These are phyloP conservation scores for Corbicula japonica DNA, from an alignment of 2,888 invertebrate species.

Conservation along the genomic window DNA sequence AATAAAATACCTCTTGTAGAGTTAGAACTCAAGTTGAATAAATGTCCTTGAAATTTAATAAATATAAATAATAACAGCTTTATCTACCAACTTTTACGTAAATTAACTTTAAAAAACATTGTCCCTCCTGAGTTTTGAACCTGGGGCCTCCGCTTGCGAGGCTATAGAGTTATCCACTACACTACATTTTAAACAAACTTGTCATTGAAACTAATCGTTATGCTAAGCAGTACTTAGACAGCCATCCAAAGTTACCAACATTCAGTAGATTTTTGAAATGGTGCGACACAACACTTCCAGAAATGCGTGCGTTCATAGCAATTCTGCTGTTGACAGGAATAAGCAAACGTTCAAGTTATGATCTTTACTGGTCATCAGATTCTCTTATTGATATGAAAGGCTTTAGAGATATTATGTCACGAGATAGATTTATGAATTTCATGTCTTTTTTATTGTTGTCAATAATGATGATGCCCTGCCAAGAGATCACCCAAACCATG, in stretches of 20 bases:
- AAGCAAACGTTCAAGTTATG: conserved; percentile 18
- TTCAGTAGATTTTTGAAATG: not conserved
- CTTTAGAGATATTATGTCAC: conserved; percentile 6
- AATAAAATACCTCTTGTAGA: no score
- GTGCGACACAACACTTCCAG: not conserved
- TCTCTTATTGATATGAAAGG: not conserved
- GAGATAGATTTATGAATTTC: conserved; percentile 3
- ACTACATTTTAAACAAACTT: no score
- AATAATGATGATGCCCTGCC: conserved; percentile 3
- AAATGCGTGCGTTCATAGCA: conserved; percentile 1
- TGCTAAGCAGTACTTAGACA: not conserved
- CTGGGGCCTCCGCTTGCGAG: no score
- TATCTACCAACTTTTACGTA: no score
- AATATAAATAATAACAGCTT: no score
- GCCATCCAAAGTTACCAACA: not conserved
- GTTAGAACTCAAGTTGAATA: no score
- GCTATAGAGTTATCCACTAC: no score
- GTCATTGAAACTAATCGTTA: conserved; percentile 7
- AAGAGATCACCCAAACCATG: conserved; percentile 1
- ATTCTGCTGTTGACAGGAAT: conserved; percentile 11
- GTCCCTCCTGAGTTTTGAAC: no score
- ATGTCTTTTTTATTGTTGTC: not conserved
- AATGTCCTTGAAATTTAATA: no score
- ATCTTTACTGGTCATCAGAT: conserved; percentile 10
- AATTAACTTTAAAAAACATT: no score